Percentiles rank a stretch among this genome's conserved stretches.
These are phyloP conservation scores for Desmodus rotundus DNA, from an alignment of 2,113 vertebrate genomes.

Conservation along the genomic window DNA sequence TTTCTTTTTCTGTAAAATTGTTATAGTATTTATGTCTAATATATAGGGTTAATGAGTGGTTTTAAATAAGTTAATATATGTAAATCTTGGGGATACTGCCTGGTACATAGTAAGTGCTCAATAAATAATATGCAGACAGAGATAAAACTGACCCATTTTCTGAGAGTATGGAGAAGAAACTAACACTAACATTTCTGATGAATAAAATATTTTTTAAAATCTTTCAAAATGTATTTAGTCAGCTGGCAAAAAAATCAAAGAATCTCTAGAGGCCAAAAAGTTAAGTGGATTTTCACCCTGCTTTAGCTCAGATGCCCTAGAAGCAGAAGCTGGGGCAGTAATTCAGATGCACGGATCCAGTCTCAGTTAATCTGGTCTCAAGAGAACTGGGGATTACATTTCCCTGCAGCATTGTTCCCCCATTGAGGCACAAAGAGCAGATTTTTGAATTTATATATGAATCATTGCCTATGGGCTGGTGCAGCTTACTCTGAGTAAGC, in stretches of 20 bases:
- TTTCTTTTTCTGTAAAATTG: background rate
- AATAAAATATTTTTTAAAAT: background rate
- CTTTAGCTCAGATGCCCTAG: background rate
- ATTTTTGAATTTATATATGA: background rate
- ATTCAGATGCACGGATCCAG: background rate
- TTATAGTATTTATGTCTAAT: background rate
- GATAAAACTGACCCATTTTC: background rate
- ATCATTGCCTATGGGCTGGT: background rate
- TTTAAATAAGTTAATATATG: background rate
- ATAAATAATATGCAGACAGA: background rate
- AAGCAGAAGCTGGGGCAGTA: background rate
- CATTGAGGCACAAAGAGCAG: background rate
- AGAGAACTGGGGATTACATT: background rate
- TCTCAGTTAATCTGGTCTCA: background rate
- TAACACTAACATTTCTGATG: background rate
- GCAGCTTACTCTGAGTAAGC: background rate
- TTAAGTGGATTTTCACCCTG: background rate
- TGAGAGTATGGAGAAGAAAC: background rate
- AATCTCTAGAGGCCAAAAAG: background rate
- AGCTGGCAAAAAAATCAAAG: background rate
- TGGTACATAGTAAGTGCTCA: background rate
- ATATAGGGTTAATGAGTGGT: background rate
- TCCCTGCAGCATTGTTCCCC: background rate
- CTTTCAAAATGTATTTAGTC: background rate
- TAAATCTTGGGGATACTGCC: background rate